phyloP scores from a whole-genome alignment of 2,888 invertebrate species.

The Drosophila mettleri region DNA sequence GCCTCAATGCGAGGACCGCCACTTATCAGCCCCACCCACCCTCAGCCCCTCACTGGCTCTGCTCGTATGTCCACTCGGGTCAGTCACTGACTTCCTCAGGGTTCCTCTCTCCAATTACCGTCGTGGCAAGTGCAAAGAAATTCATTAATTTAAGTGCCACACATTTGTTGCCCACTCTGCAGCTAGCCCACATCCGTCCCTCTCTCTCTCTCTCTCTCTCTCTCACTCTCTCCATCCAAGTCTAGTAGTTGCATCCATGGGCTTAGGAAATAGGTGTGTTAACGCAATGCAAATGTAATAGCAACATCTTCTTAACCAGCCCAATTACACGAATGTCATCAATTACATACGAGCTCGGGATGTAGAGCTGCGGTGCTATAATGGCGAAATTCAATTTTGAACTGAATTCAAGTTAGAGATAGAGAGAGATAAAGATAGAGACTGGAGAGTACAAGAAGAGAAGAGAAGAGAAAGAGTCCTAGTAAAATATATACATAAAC shows the following conservation, averaged over 20 bases:
- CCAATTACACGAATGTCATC: slow-evolving; percentile 39
- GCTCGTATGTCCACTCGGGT: slow-evolving; percentile 28
- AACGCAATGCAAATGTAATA: slow-evolving; percentile 30
- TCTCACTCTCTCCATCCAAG: neutral
- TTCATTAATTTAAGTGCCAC: slow-evolving; percentile 80
- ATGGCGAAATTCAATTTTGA: neutral
- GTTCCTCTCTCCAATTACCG: slow-evolving; percentile 54
- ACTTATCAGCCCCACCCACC: neutral
- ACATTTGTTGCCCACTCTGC: slow-evolving; percentile 78
- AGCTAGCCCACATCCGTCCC: slow-evolving; percentile 15
- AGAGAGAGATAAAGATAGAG: too few species aligned
- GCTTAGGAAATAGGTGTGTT: slow-evolving; percentile 14
- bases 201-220: neutral
- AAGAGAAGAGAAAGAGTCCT: too few species aligned
- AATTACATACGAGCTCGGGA: slow-evolving; percentile 25
- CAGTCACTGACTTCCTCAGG: slow-evolving; percentile 48
- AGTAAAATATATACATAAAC: too few species aligned
- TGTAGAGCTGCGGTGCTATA: neutral
- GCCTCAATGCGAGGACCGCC: slow-evolving; percentile 14
- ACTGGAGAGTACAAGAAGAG: too few species aligned
- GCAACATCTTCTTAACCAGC: slow-evolving; percentile 34
- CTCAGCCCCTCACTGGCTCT: neutral
- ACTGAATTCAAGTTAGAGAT: neutral
- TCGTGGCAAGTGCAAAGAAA: slow-evolving; percentile 77
- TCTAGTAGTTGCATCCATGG: neutral